These are phyloP conservation scores for Oscheius sp. DNA, from an alignment of 2,888 invertebrate species.

Conservation along the genomic window DNA sequence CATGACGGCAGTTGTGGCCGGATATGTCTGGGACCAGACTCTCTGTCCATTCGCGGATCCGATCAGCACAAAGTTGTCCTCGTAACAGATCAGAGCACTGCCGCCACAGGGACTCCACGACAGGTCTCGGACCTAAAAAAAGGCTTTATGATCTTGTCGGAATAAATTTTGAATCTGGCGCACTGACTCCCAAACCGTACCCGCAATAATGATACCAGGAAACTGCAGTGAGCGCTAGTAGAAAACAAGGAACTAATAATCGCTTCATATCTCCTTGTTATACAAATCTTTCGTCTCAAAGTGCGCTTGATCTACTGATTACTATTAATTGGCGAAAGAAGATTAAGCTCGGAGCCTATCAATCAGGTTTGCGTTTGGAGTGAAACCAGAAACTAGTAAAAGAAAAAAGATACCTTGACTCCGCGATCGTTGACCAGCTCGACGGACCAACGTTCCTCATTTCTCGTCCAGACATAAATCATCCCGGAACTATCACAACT, in stretches of 20 bases:
- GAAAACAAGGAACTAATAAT: too few species aligned
- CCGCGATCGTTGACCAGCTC: constrained; percentile 97
- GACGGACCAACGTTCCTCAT: constrained; percentile 98
- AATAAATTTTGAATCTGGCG: too few species aligned
- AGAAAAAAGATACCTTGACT: constrained; percentile 79
- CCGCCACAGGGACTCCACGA: constrained; percentile 98
- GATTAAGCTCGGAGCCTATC: too few species aligned
- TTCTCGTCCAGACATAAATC: constrained; percentile 99
- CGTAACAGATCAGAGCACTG: constrained; percentile 96
- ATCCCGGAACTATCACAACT: constrained; percentile 92
- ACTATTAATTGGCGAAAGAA: too few species aligned
- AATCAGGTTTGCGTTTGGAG: too few species aligned
- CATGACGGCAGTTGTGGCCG: constrained; percentile 83
- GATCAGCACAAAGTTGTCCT: constrained; percentile 97
- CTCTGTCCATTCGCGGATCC: constrained; percentile 78
- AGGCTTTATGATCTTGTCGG: neutral
- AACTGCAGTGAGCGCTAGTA: too few species aligned
- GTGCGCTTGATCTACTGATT: too few species aligned
- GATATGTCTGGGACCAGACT: constrained; percentile 95
- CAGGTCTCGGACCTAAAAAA: constrained; percentile 86
- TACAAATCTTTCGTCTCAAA: too few species aligned
- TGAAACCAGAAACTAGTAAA: neutral
- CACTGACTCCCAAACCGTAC: too few species aligned
- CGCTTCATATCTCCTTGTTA: too few species aligned
- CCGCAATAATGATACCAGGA: too few species aligned